A percentile compares a stretch with the other conserved stretches of the same genome.
These are phyloP conservation scores for Cichladusa arquata DNA, from an alignment of 2,113 vertebrate genomes.

Conservation along the genomic window DNA sequence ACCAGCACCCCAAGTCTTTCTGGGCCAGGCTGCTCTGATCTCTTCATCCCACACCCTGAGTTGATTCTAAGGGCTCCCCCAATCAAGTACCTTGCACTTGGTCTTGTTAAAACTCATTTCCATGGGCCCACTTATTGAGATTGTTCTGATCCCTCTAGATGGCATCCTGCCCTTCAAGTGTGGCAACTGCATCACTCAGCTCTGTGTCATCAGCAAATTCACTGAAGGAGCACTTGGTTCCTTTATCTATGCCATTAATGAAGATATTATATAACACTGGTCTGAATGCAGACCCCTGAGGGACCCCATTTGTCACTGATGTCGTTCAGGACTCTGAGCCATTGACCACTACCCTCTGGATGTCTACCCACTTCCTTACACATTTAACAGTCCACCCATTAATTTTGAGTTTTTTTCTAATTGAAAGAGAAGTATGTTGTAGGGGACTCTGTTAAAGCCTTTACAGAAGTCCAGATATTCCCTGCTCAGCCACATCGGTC, in stretches of 20 bases:
- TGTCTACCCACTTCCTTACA: background rate
- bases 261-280: background rate
- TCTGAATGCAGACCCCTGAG: background rate
- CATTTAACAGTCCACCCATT: background rate
- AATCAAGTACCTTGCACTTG: background rate
- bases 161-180: background rate
- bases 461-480: background rate
- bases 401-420: background rate
- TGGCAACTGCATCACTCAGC: background rate
- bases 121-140: background rate
- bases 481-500: background rate
- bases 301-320: background rate
- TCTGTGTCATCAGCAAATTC: background rate
- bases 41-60: no score
- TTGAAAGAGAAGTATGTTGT: background rate
- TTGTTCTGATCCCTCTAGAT: background rate
- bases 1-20: background rate
- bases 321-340: background rate
- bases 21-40: background rate
- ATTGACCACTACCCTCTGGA: no score
- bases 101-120: background rate
- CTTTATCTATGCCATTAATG: background rate
- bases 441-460: background rate
- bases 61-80: fast-evolving
- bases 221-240: background rate